Percentiles rank a stretch among this genome's conserved stretches.
Conservation (phyloP, 1,140 invertebrate genomes). For the Drosophila ficusphila region DNA sequence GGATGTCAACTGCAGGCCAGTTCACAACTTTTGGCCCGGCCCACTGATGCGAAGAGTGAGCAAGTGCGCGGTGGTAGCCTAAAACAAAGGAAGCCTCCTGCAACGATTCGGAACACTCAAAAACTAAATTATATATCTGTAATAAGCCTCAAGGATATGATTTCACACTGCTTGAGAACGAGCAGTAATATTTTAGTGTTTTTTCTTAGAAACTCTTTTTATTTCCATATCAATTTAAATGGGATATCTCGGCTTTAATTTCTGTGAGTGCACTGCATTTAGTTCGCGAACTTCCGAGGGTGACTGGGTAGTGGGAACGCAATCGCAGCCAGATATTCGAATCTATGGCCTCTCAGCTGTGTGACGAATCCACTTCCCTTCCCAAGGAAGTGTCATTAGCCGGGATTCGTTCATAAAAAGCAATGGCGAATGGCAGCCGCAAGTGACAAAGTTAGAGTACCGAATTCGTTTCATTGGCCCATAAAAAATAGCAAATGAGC, state of each 20-base stretch:
- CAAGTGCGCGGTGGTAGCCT: not conserved
- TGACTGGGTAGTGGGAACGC: not conserved
- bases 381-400: conserved; percentile 56
- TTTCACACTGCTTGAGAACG: no score
- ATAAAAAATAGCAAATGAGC: conserved; percentile 66
- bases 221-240: no score
- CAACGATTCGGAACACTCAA: not conserved
- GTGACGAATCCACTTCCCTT: conserved; percentile 59
- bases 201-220: no score
- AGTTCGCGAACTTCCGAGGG: not conserved
- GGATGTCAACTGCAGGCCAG: conserved; percentile 54
- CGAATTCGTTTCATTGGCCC: conserved; percentile 72
- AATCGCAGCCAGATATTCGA: conserved; percentile 7
- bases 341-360: conserved; percentile 34
- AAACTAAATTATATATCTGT: not conserved
- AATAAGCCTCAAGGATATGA: no score
- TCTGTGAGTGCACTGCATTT: not conserved
- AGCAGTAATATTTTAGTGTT: no score
- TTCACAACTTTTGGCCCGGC: conserved; percentile 24
- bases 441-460: conserved; percentile 66
- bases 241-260: not conserved
- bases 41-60: not conserved
- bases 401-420: conserved; percentile 71
- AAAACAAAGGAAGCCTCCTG: conserved; percentile 20
- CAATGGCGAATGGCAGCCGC: conserved; percentile 50